Evolutionary conservation across 2,797 vertebrate species (phyloP).

Genomic region (Microctenopoma stevenorrisi): DNA sequence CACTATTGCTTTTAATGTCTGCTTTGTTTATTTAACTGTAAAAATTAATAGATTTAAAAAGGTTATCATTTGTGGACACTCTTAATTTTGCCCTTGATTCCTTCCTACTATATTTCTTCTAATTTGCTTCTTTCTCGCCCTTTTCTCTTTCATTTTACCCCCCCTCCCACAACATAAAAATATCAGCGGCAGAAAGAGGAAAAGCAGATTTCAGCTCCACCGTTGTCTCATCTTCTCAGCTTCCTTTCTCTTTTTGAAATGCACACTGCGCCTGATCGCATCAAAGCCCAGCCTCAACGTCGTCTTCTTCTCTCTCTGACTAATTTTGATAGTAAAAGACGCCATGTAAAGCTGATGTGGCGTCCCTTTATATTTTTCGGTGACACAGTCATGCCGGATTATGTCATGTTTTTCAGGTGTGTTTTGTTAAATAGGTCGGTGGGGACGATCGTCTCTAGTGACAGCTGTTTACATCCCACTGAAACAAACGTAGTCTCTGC

Average conservation of each 20-base stretch:
- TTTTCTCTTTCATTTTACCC: constrained; percentile 16
- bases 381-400: constrained; percentile 33
- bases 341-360: constrained; percentile 47
- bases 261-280: constrained; percentile 52
- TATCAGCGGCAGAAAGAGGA: constrained; percentile 52
- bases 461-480: constrained; percentile 35
- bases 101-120: not conserved
- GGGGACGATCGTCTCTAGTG: constrained; percentile 26
- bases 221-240: constrained; percentile 63
- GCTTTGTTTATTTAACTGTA: not conserved
- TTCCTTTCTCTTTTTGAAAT: constrained; percentile 69
- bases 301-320: constrained; percentile 72
- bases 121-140: not conserved
- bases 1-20: not conserved
- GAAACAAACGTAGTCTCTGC: constrained; percentile 30
- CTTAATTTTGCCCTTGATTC: not conserved
- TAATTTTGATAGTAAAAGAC: constrained; percentile 75
- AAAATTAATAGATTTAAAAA: not conserved
- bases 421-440: constrained; percentile 39
- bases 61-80: not conserved
- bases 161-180: constrained; percentile 36
- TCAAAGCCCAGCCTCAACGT: constrained; percentile 72
- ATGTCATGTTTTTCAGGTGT: constrained; percentile 55
- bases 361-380: constrained; percentile 46
- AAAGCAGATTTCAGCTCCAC: constrained; percentile 59